These are phyloP conservation scores for Daphoenositta chrysoptera DNA, from an alignment of 2,113 vertebrate genomes.

Conservation along the genomic window DNA sequence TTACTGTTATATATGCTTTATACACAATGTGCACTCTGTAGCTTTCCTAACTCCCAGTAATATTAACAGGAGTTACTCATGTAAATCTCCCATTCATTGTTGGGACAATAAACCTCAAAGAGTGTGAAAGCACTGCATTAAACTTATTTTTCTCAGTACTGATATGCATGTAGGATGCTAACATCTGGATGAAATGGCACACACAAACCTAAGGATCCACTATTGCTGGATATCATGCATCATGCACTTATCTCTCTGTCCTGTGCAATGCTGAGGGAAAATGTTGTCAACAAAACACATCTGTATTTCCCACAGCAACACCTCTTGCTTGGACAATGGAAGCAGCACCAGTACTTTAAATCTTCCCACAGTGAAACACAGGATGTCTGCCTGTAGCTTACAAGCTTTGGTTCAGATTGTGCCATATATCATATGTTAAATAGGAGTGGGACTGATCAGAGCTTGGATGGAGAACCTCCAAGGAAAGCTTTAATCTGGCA, in stretches of 20 bases:
- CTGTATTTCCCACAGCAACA: background rate
- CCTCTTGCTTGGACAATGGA: background rate
- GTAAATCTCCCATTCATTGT: background rate
- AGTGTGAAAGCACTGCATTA: background rate
- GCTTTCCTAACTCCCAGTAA: background rate
- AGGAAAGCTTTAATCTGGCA: background rate
- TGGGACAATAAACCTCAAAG: background rate
- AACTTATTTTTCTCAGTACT: constrained; percentile 1
- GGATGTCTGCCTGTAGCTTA: background rate
- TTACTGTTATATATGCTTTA: background rate
- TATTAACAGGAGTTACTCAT: background rate
- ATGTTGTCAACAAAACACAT: background rate
- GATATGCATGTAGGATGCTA: background rate
- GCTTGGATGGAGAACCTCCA: background rate
- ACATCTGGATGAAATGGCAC: background rate
- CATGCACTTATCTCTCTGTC: background rate
- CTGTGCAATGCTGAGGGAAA: background rate
- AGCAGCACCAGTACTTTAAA: background rate
- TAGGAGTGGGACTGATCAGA: background rate
- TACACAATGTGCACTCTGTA: background rate
- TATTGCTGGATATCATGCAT: background rate
- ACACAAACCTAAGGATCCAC: background rate
- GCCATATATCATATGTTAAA: background rate
- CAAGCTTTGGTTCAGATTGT: background rate
- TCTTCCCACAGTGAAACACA: background rate